These are phyloP conservation scores for Bilobella aurantiaca DNA, from an alignment of 1,140 invertebrate genomes.

Conservation along the genomic window DNA sequence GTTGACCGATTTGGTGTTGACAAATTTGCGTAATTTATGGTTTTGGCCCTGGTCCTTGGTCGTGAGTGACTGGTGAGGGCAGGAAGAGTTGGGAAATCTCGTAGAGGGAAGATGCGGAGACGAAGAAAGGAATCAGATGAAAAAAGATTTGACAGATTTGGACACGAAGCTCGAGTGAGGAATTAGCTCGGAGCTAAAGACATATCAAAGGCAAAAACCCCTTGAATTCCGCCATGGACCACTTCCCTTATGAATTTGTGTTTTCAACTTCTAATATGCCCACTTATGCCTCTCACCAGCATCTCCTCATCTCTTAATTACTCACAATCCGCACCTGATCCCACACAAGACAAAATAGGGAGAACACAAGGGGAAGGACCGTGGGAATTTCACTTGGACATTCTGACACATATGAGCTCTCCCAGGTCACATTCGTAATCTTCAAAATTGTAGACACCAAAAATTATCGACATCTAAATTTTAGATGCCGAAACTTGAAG, in stretches of 20 bases:
- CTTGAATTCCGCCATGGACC: no score
- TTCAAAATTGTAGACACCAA: no score
- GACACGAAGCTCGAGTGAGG: conserved; percentile 5
- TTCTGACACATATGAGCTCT: no score
- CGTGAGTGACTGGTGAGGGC: not conserved
- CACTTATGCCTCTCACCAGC: not conserved
- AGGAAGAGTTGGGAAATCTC: not conserved
- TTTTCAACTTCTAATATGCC: not conserved
- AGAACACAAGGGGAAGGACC: not conserved
- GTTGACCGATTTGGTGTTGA: no score
- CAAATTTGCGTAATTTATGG: no score
- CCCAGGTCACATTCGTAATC: no score
- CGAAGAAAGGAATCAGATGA: conserved; percentile 5
- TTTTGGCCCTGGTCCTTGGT: not conserved
- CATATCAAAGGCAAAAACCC: not conserved
- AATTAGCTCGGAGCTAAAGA: not conserved
- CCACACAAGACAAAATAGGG: not conserved
- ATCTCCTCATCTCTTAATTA: not conserved
- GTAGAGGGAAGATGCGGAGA: not conserved
- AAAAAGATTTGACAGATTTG: conserved; percentile 5
- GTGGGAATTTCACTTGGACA: not conserved
- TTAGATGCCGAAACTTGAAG: no score
- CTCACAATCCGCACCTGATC: not conserved
- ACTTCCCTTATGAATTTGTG: no score
- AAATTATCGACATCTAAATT: no score